Conservation (phyloP, 2,797 vertebrate species). For the Diglossa cyanea region DNA sequence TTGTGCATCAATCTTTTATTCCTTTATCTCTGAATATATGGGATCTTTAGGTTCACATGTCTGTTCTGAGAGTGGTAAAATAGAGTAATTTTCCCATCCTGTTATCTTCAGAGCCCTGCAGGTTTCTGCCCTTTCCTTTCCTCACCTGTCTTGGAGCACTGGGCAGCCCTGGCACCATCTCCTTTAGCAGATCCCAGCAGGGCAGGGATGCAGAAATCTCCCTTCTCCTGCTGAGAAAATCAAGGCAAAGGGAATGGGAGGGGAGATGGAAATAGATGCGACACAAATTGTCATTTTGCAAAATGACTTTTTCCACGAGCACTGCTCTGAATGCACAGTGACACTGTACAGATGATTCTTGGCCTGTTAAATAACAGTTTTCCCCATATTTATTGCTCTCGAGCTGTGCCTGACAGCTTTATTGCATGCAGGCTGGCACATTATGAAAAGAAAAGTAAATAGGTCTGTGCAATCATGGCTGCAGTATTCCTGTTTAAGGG, state of each 20-base stretch:
- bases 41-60: not conserved
- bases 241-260: not conserved
- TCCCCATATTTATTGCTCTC: constrained; percentile 52
- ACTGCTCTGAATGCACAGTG: constrained; percentile 18
- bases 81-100: not conserved
- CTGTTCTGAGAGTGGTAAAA: not conserved
- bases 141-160: not conserved
- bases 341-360: constrained; percentile 30
- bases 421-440: constrained; percentile 41
- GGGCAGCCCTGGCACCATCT: not conserved
- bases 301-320: constrained; percentile 18
- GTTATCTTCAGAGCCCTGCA: not conserved
- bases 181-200: not conserved
- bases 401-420: constrained; percentile 58
- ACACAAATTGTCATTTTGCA: constrained; percentile 44
- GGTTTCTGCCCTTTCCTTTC: not conserved
- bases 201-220: not conserved
- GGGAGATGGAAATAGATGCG: constrained; percentile 7
- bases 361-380: constrained; percentile 57
- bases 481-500: constrained; percentile 1
- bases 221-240: not conserved
- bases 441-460: constrained; percentile 61
- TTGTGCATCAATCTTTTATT: not conserved
- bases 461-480: constrained; percentile 49
- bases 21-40: not conserved